Percentiles rank a stretch among this genome's conserved stretches.
Conservation (phyloP, 1,140 invertebrate genomes). For the Bombus huntii region DNA sequence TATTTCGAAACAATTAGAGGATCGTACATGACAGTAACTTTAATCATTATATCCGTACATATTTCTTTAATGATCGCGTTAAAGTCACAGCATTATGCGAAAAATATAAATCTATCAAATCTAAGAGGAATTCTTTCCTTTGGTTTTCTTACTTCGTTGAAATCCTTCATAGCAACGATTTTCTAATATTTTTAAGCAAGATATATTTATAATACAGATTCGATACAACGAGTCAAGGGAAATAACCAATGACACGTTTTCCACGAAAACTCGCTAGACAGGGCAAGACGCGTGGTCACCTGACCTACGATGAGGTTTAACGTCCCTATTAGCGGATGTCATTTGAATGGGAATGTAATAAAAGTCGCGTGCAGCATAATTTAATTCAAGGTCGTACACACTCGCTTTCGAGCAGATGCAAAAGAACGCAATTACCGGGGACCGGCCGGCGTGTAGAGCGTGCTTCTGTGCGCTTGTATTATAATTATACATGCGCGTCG, state of each 20-base stretch:
- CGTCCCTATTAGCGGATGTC: constrained; percentile 63
- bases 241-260: not conserved
- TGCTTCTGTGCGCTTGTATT: not conserved
- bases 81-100: too few relatives aligned
- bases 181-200: too few relatives aligned
- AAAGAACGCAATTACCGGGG: constrained; percentile 42
- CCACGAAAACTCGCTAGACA: constrained; percentile 7
- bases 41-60: not conserved
- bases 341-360: constrained; percentile 68
- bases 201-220: too few relatives aligned
- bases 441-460: not conserved
- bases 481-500: constrained; percentile 18
- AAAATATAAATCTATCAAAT: not conserved
- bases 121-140: not conserved
- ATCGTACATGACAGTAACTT: too few relatives aligned
- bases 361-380: constrained; percentile 66
- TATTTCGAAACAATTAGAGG: too few relatives aligned
- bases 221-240: not conserved
- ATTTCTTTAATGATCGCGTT: too few relatives aligned
- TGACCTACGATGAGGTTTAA: constrained; percentile 59
- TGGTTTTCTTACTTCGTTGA: too few relatives aligned
- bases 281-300: constrained; percentile 26
- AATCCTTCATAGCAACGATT: too few relatives aligned
- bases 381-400: constrained; percentile 64
- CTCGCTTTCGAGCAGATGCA: constrained; percentile 40